Base-by-base conservation (phyloP, 2,888 invertebrate genomes). In the Tipula unca region DNA sequence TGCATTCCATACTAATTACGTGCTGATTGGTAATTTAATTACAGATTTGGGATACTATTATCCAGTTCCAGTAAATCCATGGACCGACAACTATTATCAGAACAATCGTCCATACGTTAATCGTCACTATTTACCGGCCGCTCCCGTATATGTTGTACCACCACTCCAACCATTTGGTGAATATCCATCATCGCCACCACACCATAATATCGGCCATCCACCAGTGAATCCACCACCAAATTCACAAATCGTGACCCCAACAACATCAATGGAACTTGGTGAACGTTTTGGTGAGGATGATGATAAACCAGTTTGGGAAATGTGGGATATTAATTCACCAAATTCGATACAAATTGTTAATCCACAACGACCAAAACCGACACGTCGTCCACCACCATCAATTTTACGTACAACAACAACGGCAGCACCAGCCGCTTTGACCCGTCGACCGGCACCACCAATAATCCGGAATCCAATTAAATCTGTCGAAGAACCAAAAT, bases 211-310 rank as follows among this genome's bases (percentile, higher is more conserved):
- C 3, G 32, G 42, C 29, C 54, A 86, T 83, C 86, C 87, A 39
- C 29, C 86, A 0, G 85, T 84, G 17, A 84, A 84, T 36, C 84
- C 84, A 84, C 84, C 84, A 39, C 3, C 39, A 39, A 84, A 84
- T 36, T 14, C 20, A 13, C 84, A 84, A 84, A 36, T 84, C 20
- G 36, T 84, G 1, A 83, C 84, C 13, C 35, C 25, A 82, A n/a
- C 29, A 10, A 6, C 36, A 17, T 6, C 20, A 13, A n/a, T 36
- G 20, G 17, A 87, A 89, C 3, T 90, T 90, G 90, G 88, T 87
- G 86, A 29, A 54, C 87, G 89, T 82, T 85, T 89, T 69, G 88
- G 86, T 2, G 86, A 13, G 0, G 86, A 86, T 0, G 87, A 87
- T 3, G 88, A 88, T 87, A 87, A 88, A n/a, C 88, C 88, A 3